Evolutionary conservation across 2,113 vertebrate species (phyloP).

Genomic region (Vanacampus margaritifer): DNA sequence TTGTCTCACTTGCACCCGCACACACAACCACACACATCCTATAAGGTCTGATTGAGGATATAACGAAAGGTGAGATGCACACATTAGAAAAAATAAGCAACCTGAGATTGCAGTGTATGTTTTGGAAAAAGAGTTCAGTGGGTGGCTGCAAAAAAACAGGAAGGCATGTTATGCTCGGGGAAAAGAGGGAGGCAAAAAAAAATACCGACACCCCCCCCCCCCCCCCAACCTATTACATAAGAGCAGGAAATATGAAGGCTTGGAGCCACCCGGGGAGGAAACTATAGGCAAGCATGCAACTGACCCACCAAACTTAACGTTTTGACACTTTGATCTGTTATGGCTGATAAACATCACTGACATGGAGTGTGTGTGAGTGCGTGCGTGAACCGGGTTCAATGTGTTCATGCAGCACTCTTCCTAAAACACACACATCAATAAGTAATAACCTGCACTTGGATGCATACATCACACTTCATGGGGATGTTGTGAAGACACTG

Average conservation of each 20-base stretch:
- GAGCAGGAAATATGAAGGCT: slow-evolving; percentile 63
- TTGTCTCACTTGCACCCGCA: slow-evolving; percentile 14
- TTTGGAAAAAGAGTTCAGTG: slow-evolving; percentile 61
- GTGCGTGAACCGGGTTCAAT: slow-evolving; percentile 16
- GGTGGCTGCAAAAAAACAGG: slow-evolving; percentile 63
- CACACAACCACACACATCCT: slow-evolving; percentile 11
- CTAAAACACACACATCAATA: slow-evolving; percentile 41
- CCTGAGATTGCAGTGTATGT: background rate
- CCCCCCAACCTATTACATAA: slow-evolving; percentile 67
- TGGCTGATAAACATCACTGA: slow-evolving; percentile 37
- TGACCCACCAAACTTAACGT: slow-evolving; percentile 41
- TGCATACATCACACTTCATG: slow-evolving; percentile 31
- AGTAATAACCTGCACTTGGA: slow-evolving; percentile 47
- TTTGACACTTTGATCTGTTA: slow-evolving; percentile 18
- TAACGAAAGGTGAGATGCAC: background rate
- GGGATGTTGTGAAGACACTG: slow-evolving; percentile 18
- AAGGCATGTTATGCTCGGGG: slow-evolving; percentile 52
- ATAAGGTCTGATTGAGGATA: background rate
- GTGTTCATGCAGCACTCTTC: slow-evolving; percentile 43
- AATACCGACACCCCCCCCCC: slow-evolving; percentile 27
- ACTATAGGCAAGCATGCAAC: slow-evolving; percentile 19
- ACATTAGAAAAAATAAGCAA: background rate
- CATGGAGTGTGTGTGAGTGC: background rate
- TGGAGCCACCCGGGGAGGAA: slow-evolving; percentile 19
- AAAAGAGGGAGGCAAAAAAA: slow-evolving; percentile 46